Evolutionary conservation across 1,140 invertebrate species (phyloP), one percentile per base, ranked within the genome.

Genomic region (Conus betulinus): DNA sequence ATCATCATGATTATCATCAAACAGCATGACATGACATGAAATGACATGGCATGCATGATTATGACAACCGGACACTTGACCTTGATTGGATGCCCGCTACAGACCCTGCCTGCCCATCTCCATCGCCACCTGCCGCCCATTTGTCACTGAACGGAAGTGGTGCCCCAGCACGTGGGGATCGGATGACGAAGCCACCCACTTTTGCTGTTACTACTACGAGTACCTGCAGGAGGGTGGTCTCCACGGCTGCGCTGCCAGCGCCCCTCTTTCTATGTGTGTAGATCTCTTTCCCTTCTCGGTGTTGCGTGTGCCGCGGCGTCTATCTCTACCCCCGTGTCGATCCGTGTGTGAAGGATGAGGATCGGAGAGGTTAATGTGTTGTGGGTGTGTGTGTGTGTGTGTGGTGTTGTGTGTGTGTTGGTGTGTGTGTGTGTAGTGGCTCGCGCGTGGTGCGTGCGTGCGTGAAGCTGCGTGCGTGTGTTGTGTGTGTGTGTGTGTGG

Each of bases 211-310:
- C 52, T 89, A 82, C 57, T 60, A 81, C 25, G 39, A 60, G 0
- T 86, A 81, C 39, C 74, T 57, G n/a, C 71, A 89, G 20, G 53
- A 53, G 1, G 71, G 63, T 20, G 84, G 82, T 25, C 81, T 84
- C 15, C 23, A 57, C 23, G 87, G 89, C 6, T 90, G 89, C 55
- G 52, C 79, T 8, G 20, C 67, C 52, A 7, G 51, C 52, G 23
- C 25, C 84, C 87, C 51, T 60, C 88, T 5, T 88, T 88, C 84
- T 90, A 90, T 78, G 13, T 82, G 51, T 90, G 89, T 55, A 71
- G 11, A 79, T 90, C 71, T 11, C 88, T 25, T 90, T 90, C 63
- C 89, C 89, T 27, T n/a, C n/a, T n/a, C n/a, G n/a, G n/a, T n/a
- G n/a, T n/a, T n/a, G 52, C 39, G 57, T 90, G 89, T 74, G 89